Conservation (phyloP, 2,113 vertebrate species). For the Amazona vittata region DNA sequence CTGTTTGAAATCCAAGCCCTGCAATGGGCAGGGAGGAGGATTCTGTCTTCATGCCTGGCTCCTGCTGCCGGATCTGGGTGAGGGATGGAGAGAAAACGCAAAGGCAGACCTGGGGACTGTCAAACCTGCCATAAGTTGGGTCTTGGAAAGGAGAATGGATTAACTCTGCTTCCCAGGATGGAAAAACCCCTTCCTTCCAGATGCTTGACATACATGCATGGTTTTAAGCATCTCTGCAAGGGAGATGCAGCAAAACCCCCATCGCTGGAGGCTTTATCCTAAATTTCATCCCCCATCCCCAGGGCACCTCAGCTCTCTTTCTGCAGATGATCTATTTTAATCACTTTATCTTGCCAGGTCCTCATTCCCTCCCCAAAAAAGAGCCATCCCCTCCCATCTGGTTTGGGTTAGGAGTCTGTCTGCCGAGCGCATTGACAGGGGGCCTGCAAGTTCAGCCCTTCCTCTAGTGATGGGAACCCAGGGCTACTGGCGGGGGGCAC, state of each 20-base stretch:
- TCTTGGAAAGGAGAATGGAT: slow-evolving; percentile 10
- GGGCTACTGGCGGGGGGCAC: slow-evolving; percentile 44
- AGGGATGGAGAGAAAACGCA: not conserved
- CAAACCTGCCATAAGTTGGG: not conserved
- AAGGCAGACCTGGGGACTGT: slow-evolving; percentile 26
- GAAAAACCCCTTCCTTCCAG: not conserved
- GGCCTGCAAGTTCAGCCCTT: not conserved
- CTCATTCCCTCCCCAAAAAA: not conserved
- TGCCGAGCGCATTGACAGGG: not conserved
- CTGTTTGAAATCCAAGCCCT: accelerated
- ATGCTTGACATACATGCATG: not conserved
- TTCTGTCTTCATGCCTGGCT: accelerated
- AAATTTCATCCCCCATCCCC: not conserved
- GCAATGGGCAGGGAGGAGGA: not conserved
- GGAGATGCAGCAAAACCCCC: not conserved
- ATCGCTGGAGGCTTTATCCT: not conserved
- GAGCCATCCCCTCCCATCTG: slow-evolving; percentile 44
- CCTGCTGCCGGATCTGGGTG: not conserved
- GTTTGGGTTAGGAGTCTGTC: slow-evolving; percentile 65
- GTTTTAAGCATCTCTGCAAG: not conserved
- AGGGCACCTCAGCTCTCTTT: not conserved
- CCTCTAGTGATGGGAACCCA: slow-evolving; percentile 34
- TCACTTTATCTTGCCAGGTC: not conserved
- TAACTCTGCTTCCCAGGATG: slow-evolving; percentile 4
- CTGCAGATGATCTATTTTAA: not conserved